phyloP scores from a whole-genome alignment of 53 echinoderm and acorn worm genomes.

The Holothuria leucospilota region DNA sequence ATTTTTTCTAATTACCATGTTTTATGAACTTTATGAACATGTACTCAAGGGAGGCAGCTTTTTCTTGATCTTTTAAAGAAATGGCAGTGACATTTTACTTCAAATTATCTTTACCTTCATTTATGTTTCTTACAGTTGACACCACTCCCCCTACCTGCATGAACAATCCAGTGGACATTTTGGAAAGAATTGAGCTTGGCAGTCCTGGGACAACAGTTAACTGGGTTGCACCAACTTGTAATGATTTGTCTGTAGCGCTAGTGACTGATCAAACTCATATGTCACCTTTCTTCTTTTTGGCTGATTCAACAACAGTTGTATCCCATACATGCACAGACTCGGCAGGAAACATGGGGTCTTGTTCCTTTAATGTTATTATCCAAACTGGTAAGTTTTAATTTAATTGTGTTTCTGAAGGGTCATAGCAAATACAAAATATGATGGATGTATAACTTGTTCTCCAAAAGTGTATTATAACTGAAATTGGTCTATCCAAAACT shows the following conservation, averaged over 20 bases:
- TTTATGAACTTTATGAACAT: too few relatives aligned
- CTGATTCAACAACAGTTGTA: not conserved
- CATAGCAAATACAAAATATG: too few relatives aligned
- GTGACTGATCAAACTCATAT: not conserved
- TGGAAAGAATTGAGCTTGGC: constrained; percentile 12
- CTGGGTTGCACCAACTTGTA: constrained; percentile 20
- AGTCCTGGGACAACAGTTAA: not conserved
- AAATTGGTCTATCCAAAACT: too few relatives aligned
- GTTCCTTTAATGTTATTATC: constrained; percentile 24
- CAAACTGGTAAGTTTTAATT: not conserved
- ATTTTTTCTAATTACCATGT: too few relatives aligned
- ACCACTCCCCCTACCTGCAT: not conserved
- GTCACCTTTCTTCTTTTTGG: not conserved
- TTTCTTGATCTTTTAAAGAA: too few relatives aligned
- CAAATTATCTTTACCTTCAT: not conserved
- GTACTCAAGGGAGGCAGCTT: too few relatives aligned
- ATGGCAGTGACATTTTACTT: too few relatives aligned
- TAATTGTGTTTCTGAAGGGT: not conserved
- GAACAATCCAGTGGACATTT: not conserved
- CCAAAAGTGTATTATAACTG: too few relatives aligned
- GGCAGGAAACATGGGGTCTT: constrained; percentile 5
- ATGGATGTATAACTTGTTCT: too few relatives aligned
- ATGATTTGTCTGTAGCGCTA: constrained; percentile 14
- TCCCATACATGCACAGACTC: constrained; percentile 29
- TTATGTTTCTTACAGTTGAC: not conserved